A percentile compares a stretch with the other conserved stretches of the same genome.
These are phyloP conservation scores for Cepaea hortensis DNA, from an alignment of 2,888 invertebrate genomes.

Conservation along the genomic window DNA sequence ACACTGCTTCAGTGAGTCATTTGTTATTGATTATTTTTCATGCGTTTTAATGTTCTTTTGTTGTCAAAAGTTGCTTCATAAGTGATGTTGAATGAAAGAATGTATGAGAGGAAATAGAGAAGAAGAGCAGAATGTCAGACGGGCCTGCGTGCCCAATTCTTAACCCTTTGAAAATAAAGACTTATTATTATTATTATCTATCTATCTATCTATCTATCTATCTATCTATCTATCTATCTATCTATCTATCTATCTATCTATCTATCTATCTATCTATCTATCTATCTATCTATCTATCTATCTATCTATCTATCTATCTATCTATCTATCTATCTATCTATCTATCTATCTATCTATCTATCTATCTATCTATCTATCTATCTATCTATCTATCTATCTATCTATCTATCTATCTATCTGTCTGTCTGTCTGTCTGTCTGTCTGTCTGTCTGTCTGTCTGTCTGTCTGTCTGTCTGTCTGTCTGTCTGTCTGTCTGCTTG, in stretches of 20 bases:
- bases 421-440: neutral
- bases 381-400: neutral
- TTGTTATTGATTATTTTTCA: no score
- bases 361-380: neutral
- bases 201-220: slow-evolving; percentile 12
- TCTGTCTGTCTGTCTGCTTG: no score
- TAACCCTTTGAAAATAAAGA: no score
- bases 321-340: neutral
- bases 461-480: neutral
- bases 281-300: slow-evolving; percentile 8
- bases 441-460: neutral
- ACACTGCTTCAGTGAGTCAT: no score
- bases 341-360: neutral
- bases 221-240: slow-evolving; percentile 13
- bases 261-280: slow-evolving; percentile 13
- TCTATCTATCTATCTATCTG: neutral
- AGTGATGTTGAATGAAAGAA: no score
- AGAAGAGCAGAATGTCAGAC: no score
- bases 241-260: slow-evolving; percentile 22
- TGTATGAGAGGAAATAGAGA: no score
- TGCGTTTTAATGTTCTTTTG: no score
- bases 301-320: slow-evolving; percentile 13
- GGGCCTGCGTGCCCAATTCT: no score
- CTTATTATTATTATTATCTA: no score
- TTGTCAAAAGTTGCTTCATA: no score